Percentiles rank a stretch among this genome's conserved stretches.
Conservation (phyloP, 2,797 vertebrate genomes). For the Amazona finschi region DNA sequence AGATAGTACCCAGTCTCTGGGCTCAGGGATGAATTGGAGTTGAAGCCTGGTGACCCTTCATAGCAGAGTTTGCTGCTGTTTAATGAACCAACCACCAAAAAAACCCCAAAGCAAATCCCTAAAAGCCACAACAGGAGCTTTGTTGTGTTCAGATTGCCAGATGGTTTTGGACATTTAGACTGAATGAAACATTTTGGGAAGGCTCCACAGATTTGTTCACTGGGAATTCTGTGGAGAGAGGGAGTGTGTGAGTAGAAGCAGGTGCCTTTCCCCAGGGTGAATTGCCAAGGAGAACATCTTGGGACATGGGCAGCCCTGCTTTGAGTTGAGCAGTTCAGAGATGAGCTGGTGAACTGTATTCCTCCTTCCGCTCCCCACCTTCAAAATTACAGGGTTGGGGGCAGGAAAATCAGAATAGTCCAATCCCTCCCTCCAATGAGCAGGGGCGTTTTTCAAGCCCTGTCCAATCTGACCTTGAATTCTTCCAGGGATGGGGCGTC, state of each 20-base stretch:
- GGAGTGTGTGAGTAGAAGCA: neutral
- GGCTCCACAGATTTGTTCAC: neutral
- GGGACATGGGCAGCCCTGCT: neutral
- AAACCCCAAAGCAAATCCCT: neutral
- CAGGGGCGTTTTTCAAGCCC: neutral
- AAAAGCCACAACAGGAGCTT: neutral
- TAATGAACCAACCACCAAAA: neutral
- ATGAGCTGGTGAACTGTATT: neutral
- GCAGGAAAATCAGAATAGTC: neutral
- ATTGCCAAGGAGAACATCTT: neutral
- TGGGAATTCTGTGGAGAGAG: neutral
- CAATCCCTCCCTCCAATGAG: neutral
- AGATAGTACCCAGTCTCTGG: neutral
- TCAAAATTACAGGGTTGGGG: neutral
- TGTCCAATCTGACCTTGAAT: accelerated
- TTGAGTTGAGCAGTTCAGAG: neutral
- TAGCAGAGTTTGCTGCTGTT: neutral
- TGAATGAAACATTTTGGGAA: neutral
- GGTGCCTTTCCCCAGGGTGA: neutral
- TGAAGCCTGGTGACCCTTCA: neutral
- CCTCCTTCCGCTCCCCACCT: neutral
- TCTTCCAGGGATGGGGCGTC: neutral
- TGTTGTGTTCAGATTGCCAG: neutral
- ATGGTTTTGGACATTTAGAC: neutral
- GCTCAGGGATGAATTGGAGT: neutral